These are phyloP conservation scores for Strongylocentrotus purpuratus DNA, from an alignment of 35 echinoderm and acorn worm genomes.

Conservation along the genomic window DNA sequence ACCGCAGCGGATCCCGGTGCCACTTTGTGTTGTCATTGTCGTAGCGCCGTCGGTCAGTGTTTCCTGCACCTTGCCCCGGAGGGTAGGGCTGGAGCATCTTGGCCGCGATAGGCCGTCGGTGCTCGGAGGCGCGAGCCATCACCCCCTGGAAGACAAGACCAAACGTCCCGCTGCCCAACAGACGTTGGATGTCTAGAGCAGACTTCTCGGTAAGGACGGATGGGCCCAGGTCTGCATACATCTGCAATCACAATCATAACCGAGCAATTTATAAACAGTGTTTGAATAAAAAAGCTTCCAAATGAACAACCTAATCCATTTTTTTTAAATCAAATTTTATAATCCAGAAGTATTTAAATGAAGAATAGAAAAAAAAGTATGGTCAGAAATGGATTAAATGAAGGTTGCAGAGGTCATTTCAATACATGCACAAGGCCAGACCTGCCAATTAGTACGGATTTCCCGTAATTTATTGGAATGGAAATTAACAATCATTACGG, in stretches of 20 bases:
- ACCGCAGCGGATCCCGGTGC: conserved; percentile 76
- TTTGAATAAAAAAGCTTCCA: too few species aligned
- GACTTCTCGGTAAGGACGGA: conserved; percentile 61
- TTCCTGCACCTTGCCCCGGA: conserved; percentile 80
- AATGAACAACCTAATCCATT: too few species aligned
- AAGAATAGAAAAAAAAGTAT: too few species aligned
- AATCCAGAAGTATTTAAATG: too few species aligned
- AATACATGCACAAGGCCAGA: neutral
- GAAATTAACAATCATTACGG: too few species aligned
- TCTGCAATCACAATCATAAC: conserved; percentile 48
- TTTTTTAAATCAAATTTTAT: too few species aligned
- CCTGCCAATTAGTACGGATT: too few species aligned
- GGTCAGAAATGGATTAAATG: too few species aligned
- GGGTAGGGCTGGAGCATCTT: conserved; percentile 96
- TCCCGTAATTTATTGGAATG: too few species aligned
- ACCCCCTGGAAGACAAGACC: conserved; percentile 92
- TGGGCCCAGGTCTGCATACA: conserved; percentile 81
- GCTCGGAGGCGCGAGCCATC: conserved; percentile 26
- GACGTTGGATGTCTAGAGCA: conserved; percentile 68
- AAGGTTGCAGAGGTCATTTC: too few species aligned
- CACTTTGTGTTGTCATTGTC: conserved; percentile 92
- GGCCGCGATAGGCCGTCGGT: conserved; percentile 61
- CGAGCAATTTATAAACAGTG: too few species aligned
- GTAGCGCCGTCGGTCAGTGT: conserved; percentile 75
- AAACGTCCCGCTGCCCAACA: conserved; percentile 90